Base-by-base conservation (phyloP, 2,113 vertebrate genomes). In the Myotis lucifugus region DNA sequence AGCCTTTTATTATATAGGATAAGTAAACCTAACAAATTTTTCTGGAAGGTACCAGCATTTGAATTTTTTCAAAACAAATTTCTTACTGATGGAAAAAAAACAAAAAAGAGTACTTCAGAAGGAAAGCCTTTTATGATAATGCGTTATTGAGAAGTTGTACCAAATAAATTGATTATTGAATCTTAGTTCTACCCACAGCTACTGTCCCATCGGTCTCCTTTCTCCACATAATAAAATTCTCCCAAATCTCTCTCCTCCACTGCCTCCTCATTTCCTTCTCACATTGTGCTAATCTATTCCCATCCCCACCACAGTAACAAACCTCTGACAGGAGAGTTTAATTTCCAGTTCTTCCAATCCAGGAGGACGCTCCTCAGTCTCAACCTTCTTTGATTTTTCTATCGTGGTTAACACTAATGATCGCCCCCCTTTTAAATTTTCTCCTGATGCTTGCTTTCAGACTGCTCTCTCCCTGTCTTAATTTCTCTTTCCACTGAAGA, bases 171-270 rank as follows among this genome's bases (percentile, higher is more conserved):
- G 8, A 3, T 21, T 69, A 85, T 74, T 76, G 6, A 95, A 91
- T 91, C 46, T 27, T 23, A 85, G 12, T n/a, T 91, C 54, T 86
- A 66, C 29, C 4, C n/a, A 85, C 32, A 61, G 48, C 25, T 83
- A 46, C 1, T 27, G 0, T 73, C 32, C 17, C 84, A 89, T 56
- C 14, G 86, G 6, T 73, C 9, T 88, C 9, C 1, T 89, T 95
- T 86, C 70, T 83, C 42, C 10, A 48, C 78, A 82, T 21, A 85
- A 77, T 59, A 64, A 37, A 95, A 85, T 85, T 87, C 70, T 95
- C 27, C 83, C 69, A 82, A 90, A 2, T 84, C 40, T 46, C 18
- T 34, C 40, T 84, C 19, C 46, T 42, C 46, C 9, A 23, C 46
- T 46, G 8, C 9, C 46, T 64, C 50, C 34, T 79, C 27, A 18